phyloP scores from a whole-genome alignment of 2,888 invertebrate species.

The Mamestra brassicae region DNA sequence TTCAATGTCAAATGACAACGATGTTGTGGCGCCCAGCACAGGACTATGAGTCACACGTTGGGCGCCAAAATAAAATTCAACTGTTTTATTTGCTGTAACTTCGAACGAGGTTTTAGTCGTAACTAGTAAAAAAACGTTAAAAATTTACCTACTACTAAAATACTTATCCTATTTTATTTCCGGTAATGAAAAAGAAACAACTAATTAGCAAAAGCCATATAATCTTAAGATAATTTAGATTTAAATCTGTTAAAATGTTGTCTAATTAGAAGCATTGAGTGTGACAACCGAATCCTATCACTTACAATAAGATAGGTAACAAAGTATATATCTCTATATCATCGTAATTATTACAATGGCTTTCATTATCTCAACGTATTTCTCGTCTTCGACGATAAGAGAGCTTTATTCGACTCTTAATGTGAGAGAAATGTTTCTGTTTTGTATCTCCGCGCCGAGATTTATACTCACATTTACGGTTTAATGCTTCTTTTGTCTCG shows the following conservation, averaged over 20 bases:
- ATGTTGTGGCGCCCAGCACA: constrained; percentile 31
- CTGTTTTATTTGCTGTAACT: not conserved
- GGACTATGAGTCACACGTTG: not conserved
- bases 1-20: too few species aligned
- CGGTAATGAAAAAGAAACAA: not conserved
- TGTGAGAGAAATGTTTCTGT: constrained; percentile 48
- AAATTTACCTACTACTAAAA: too few species aligned
- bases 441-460: constrained; percentile 47
- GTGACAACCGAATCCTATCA: constrained; percentile 8
- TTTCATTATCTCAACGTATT: constrained; percentile 33
- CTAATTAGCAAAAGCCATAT: not conserved
- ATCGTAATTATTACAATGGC: constrained; percentile 30
- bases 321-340: constrained; percentile 29
- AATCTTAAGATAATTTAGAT: not conserved
- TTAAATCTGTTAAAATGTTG: not conserved
- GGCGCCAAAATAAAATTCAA: not conserved
- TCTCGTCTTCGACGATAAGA: constrained; percentile 30
- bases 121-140: not conserved
- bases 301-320: constrained; percentile 15
- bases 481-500: constrained; percentile 35
- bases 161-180: not conserved
- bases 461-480: constrained; percentile 56
- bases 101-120: not conserved
- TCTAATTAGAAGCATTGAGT: constrained; percentile 3
- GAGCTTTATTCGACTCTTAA: constrained; percentile 51